These are phyloP conservation scores for Heliangelus exortis DNA, from an alignment of 2,797 vertebrate species.

Conservation along the genomic window DNA sequence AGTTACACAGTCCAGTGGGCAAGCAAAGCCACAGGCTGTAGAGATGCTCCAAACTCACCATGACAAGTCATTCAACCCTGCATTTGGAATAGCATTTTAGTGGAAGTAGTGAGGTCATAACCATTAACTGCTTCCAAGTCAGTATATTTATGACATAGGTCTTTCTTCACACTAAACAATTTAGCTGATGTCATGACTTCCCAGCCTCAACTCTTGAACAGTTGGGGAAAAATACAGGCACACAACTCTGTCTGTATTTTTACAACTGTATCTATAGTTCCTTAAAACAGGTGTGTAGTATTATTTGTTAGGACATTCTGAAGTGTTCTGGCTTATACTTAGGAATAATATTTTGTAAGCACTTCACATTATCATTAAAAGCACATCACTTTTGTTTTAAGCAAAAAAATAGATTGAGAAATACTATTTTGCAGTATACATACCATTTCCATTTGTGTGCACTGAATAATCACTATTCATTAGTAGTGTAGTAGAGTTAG, in stretches of 20 bases:
- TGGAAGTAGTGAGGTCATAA: background rate
- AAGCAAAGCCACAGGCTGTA: background rate
- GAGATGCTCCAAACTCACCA: background rate
- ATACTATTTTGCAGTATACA: slow-evolving; percentile 49
- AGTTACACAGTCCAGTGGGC: background rate
- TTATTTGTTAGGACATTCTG: background rate
- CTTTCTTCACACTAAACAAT: background rate
- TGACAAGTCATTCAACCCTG: background rate
- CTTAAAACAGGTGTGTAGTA: background rate
- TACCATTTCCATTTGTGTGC: slow-evolving; percentile 80
- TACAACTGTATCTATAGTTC: background rate
- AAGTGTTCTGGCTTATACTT: background rate
- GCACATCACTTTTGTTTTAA: slow-evolving; percentile 17
- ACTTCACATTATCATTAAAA: background rate
- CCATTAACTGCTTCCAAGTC: background rate
- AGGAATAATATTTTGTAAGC: background rate
- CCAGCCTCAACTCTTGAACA: background rate
- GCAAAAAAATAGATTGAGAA: slow-evolving; percentile 32
- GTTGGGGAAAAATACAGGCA: background rate
- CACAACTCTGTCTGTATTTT: background rate
- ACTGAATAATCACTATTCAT: slow-evolving; percentile 81
- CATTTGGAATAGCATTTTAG: background rate
- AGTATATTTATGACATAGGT: background rate
- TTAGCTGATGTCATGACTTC: background rate
- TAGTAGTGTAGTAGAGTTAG: slow-evolving; percentile 85